These are phyloP conservation scores for Sinella curviseta DNA, from an alignment of 1,140 invertebrate species.

Conservation along the genomic window DNA sequence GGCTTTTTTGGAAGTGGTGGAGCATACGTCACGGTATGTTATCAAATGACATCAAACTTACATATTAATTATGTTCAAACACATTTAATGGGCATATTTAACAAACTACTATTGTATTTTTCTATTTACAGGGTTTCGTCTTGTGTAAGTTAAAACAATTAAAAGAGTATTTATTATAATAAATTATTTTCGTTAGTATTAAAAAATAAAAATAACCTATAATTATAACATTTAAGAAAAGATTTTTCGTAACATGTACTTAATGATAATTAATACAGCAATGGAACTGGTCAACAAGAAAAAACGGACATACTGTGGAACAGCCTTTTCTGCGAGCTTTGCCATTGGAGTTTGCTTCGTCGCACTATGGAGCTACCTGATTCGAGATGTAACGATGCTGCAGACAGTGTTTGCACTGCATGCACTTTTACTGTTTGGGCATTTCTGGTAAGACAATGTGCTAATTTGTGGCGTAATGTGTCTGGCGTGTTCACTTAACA, in stretches of 20 bases:
- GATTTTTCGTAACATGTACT: too few species aligned
- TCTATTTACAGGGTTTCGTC: slow-evolving; percentile 34
- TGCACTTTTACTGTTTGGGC: slow-evolving; percentile 68
- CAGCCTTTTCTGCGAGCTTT: slow-evolving; percentile 77
- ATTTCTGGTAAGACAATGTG: slow-evolving; percentile 66
- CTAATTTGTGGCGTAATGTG: slow-evolving; percentile 36
- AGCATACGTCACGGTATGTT: slow-evolving; percentile 34
- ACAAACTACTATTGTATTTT: not conserved
- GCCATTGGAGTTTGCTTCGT: slow-evolving; percentile 79
- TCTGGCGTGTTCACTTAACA: not conserved
- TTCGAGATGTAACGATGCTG: slow-evolving; percentile 71
- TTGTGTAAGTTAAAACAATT: slow-evolving; percentile 31
- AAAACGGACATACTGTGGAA: slow-evolving; percentile 77
- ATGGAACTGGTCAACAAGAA: slow-evolving; percentile 83
- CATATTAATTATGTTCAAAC: not conserved
- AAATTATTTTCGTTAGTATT: too few species aligned
- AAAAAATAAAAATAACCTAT: too few species aligned
- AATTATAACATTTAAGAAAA: too few species aligned
- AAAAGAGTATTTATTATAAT: too few species aligned
- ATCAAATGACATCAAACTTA: not conserved
- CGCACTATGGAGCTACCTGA: slow-evolving; percentile 74
- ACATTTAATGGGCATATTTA: not conserved
- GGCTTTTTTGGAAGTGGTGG: slow-evolving; percentile 34
- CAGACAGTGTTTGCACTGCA: slow-evolving; percentile 80
- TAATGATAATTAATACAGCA: slow-evolving; percentile 58